Conservation (phyloP, 2,797 vertebrate genomes). For the Cynodonichthys magdalenae region DNA sequence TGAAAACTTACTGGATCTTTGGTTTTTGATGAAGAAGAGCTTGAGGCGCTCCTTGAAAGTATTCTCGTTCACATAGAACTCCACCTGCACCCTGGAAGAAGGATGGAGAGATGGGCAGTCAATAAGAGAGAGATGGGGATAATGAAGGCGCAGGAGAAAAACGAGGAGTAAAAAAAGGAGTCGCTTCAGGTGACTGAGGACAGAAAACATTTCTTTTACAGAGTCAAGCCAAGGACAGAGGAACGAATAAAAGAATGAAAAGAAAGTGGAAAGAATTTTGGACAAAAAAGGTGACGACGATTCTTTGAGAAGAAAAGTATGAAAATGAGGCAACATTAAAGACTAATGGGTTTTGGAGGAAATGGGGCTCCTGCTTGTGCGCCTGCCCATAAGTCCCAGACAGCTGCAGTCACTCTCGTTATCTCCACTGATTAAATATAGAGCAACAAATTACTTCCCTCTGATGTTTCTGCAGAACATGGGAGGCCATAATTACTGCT, state of each 20-base stretch:
- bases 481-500: constrained; percentile 75
- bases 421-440: constrained; percentile 80
- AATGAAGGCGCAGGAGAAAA: constrained; percentile 9
- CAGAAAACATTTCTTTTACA: constrained; percentile 24
- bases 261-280: constrained; percentile 33
- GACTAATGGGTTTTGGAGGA: constrained; percentile 75
- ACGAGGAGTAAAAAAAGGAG: constrained; percentile 2
- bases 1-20: constrained; percentile 88
- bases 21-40: constrained; percentile 92
- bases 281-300: constrained; percentile 44
- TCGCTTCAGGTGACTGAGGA: constrained; percentile 13
- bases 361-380: constrained; percentile 69
- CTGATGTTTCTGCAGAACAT: constrained; percentile 77
- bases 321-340: constrained; percentile 68
- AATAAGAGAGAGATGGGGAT: constrained; percentile 19
- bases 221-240: constrained; percentile 15
- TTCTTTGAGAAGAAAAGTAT: constrained; percentile 61
- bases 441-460: constrained; percentile 82
- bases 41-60: constrained; percentile 89
- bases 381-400: constrained; percentile 63
- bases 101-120: constrained; percentile 46
- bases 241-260: constrained; percentile 23
- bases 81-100: constrained; percentile 84
- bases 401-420: constrained; percentile 72
- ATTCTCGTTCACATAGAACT: constrained; percentile 90